Conservation (phyloP, 2,797 vertebrate species). For the Synaphobranchus kaupii region DNA sequence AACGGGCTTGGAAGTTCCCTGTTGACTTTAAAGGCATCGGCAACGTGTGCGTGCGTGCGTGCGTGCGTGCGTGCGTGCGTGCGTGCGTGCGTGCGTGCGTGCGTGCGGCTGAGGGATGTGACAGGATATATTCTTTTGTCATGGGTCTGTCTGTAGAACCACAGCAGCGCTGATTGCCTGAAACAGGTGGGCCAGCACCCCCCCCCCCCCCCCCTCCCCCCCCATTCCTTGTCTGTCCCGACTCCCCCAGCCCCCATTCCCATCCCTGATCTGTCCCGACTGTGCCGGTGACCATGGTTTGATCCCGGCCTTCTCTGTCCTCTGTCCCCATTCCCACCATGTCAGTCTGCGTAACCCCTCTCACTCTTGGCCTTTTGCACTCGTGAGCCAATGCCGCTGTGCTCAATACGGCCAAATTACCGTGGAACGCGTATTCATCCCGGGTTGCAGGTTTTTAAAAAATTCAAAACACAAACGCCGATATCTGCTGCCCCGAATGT, state of each 20-base stretch:
- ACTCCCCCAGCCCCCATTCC: not conserved
- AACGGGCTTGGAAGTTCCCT: not conserved
- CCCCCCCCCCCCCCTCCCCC: no score
- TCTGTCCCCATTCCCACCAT: not conserved
- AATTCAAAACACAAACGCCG: not conserved
- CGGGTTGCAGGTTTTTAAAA: not conserved
- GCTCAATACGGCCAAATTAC: not conserved
- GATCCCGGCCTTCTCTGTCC: not conserved
- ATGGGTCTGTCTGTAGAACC: not conserved
- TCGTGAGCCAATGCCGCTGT: not conserved
- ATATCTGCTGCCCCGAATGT: not conserved
- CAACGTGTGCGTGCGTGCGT: not conserved
- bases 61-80: not conserved
- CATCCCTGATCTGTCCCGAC: not conserved
- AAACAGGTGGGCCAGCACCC: not conserved
- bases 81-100: not conserved
- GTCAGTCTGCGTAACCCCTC: not conserved
- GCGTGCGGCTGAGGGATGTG: not conserved
- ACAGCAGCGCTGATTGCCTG: not conserved
- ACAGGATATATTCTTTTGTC: not conserved
- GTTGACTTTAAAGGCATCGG: not conserved
- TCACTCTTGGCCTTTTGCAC: not conserved
- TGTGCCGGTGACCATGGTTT: conserved; percentile 3
- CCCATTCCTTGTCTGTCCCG: not conserved
- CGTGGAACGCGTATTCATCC: not conserved